Evolutionary conservation across 2,113 vertebrate genomes (phyloP).

Genomic region (Passer domesticus): DNA sequence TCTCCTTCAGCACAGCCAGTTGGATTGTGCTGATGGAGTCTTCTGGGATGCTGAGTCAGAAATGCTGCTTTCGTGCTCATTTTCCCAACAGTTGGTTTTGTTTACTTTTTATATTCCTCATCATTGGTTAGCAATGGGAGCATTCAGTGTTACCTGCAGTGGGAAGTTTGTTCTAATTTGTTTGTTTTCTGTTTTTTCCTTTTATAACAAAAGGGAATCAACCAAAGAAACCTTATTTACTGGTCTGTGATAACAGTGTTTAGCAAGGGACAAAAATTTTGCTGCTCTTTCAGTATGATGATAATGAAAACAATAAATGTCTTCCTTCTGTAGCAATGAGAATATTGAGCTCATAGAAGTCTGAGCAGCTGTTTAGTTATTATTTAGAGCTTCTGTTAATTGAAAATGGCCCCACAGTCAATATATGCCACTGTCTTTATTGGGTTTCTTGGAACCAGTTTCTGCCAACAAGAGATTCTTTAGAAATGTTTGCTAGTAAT

Average conservation of each 20-base stretch:
- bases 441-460: not conserved
- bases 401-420: not conserved
- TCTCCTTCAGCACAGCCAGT: not conserved
- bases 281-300: not conserved
- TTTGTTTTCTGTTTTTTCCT: not conserved
- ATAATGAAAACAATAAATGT: not conserved
- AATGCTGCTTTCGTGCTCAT: not conserved
- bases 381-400: not conserved
- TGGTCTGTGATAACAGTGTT: not conserved
- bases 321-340: not conserved
- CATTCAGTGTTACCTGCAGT: not conserved
- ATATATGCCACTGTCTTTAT: not conserved
- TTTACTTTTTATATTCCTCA: not conserved
- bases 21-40: not conserved
- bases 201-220: not conserved
- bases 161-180: not conserved
- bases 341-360: not conserved
- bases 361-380: not conserved
- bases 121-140: not conserved
- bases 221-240: not conserved
- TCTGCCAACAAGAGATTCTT: not conserved
- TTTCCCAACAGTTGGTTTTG: accelerated
- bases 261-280: not conserved
- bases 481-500: not conserved
- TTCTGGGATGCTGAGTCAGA: not conserved